Base-by-base conservation (phyloP, 2,888 invertebrate species). In the Phaedon cochleariae region DNA sequence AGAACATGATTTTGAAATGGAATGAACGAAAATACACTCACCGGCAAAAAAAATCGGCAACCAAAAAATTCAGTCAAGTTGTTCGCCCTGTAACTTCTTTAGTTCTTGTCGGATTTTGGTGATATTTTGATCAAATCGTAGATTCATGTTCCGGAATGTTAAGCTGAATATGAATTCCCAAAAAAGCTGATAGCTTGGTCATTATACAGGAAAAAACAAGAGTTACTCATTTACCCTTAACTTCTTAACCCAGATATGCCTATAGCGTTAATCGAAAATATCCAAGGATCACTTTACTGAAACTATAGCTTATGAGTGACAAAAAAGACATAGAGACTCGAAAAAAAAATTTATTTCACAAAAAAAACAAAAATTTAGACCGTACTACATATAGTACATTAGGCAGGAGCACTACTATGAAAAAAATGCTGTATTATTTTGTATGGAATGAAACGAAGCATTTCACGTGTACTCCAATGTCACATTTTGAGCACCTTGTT, bases 401-500 rank as follows among this genome's bases (percentile, higher is more conserved):
- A 41, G 41, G n/a, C 4, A 41, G n/a, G 17, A 6, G 2, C 4
- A 41, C 26, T 26, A 26, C 26, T 26, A 26, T 7, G 26, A 26
- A 26, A 26, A 26, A 26, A 26, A 26, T n/a, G n/a, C n/a, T n/a
- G 10, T n/a, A 52, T 20, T 52, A 26, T 48, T 10, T 21, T 17
- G 61, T 61, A 46, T 53, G 61, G 17, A 26, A 61, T 10, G 9
- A 9, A 18, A 61, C 61, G 26, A 61, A 61, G 31, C 61, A 61
- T 45, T 61, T 61, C 17, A 53, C 61, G 12, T 61, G 61, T 41
- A 61, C 29, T 3, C 62, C 57, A n/a, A 57, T 41, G 17, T 62
- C 41, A 20, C 62, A 62, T 48, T 65, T 65, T 31, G 12, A 18
- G 17, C 65, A 65, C 18, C 58, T 52, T 12, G 61, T 65, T 22